These are phyloP conservation scores for Psettodes erumei DNA, from an alignment of 2,113 vertebrate species.

Conservation along the genomic window DNA sequence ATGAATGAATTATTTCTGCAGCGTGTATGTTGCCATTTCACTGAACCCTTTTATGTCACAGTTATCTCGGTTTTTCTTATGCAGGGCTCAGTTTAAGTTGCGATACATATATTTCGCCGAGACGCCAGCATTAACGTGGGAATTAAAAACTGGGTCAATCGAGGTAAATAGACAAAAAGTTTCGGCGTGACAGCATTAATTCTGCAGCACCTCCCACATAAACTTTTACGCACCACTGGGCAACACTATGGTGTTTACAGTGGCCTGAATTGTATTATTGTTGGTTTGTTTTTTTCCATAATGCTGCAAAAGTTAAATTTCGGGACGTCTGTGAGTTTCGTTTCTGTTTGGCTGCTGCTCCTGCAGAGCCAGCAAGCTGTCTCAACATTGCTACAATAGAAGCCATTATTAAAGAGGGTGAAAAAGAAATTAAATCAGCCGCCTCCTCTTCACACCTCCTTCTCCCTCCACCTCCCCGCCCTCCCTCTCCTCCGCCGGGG, in stretches of 20 bases:
- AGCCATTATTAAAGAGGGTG: constrained; percentile 69
- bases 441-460: constrained; percentile 63
- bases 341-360: constrained; percentile 7
- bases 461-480: constrained; percentile 43
- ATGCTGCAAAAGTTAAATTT: not conserved
- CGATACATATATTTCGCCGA: not conserved
- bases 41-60: not conserved
- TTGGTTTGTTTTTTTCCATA: not conserved
- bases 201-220: not conserved
- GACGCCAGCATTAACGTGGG: not conserved
- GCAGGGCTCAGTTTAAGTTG: constrained; percentile 21
- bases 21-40: not conserved
- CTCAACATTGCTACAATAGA: constrained; percentile 42
- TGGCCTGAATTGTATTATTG: not conserved
- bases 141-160: constrained; percentile 25
- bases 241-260: not conserved
- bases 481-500: constrained; percentile 53
- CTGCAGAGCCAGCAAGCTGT: constrained; percentile 1
- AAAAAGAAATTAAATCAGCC: constrained; percentile 79
- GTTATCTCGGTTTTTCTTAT: not conserved
- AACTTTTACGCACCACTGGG: constrained; percentile 46
- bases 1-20: constrained; percentile 21
- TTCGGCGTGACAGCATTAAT: not conserved
- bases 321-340: not conserved
- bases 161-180: constrained; percentile 18